Conservation (phyloP, 2,797 vertebrate genomes). For the Acipenser oxyrinchus region DNA sequence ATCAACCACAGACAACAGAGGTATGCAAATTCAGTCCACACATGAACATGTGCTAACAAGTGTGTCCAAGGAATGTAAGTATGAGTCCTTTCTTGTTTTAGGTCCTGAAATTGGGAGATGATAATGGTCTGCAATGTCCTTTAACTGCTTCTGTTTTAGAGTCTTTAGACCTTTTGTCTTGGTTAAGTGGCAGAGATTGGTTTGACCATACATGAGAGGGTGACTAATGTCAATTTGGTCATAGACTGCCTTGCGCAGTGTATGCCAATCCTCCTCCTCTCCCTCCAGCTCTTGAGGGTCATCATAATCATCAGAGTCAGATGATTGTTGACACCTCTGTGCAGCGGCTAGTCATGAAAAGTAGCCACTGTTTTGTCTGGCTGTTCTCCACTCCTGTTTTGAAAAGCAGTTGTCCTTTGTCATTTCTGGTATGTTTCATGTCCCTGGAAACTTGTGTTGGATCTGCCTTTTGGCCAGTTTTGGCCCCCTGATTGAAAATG, state of each 20-base stretch:
- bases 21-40: neutral
- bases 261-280: neutral
- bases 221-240: neutral
- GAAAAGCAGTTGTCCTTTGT: no score
- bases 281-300: no score
- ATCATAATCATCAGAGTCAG: no score
- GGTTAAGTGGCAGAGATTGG: neutral
- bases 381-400: neutral
- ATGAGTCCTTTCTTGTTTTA: neutral
- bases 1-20: no score
- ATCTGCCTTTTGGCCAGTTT: neutral
- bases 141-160: neutral
- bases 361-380: no score
- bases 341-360: no score
- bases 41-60: neutral
- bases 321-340: no score
- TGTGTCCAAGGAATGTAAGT: neutral
- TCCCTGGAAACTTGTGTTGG: no score
- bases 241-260: no score
- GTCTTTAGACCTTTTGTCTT: neutral
- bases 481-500: no score
- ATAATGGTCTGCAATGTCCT: neutral
- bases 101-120: neutral
- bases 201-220: conserved; percentile 1
- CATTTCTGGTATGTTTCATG: no score